phyloP scores from a whole-genome alignment of 1,140 invertebrate genomes.

The Tribolium madens region DNA sequence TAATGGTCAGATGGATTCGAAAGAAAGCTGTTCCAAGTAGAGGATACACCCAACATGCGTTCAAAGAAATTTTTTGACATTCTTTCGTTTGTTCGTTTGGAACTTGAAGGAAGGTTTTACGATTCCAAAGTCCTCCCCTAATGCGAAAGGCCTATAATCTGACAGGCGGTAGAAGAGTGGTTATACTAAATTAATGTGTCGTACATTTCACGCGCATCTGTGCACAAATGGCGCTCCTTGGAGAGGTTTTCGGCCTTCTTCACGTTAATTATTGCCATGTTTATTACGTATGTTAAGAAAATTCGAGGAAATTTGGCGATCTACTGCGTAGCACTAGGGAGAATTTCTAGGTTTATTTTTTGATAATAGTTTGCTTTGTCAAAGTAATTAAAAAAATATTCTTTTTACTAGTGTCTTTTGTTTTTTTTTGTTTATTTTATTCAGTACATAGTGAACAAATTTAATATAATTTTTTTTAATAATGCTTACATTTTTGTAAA shows the following conservation, averaged over 20 bases:
- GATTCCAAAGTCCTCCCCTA: conserved; percentile 18
- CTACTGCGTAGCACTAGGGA: too few relatives aligned
- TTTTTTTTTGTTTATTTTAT: too few relatives aligned
- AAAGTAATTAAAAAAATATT: too few relatives aligned
- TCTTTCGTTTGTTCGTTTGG: background rate
- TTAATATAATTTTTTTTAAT: too few relatives aligned
- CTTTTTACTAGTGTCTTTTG: too few relatives aligned
- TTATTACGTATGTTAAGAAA: background rate
- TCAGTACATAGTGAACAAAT: too few relatives aligned
- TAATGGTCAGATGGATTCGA: background rate
- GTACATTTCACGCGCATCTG: conserved; percentile 20
- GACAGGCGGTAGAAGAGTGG: conserved; percentile 19
- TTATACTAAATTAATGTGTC: conserved; percentile 34
- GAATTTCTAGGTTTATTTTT: too few relatives aligned
- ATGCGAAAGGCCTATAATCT: conserved; percentile 24
- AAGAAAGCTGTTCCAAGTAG: background rate
- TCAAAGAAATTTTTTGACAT: conserved; percentile 18
- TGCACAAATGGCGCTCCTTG: background rate
- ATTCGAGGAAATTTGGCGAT: background rate
- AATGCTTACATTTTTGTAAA: too few relatives aligned
- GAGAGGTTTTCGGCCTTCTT: background rate
- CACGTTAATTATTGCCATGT: background rate
- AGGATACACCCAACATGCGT: background rate
- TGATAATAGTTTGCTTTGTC: too few relatives aligned
- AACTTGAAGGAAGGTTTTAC: conserved; percentile 16